These are phyloP conservation scores for Lucinisca nassula DNA, from an alignment of 2,888 invertebrate genomes.

Conservation along the genomic window DNA sequence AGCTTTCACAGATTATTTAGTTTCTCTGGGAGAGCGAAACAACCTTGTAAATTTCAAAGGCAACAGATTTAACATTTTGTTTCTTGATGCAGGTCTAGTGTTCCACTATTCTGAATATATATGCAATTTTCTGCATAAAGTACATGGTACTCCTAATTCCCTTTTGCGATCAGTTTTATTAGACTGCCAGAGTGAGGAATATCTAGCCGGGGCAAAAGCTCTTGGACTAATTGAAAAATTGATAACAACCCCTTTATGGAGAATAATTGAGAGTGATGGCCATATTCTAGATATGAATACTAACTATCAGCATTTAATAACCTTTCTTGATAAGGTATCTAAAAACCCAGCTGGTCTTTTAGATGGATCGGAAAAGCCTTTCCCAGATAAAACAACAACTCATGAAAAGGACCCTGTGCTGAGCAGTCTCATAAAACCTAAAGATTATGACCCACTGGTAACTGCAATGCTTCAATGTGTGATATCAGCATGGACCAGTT, in stretches of 20 bases:
- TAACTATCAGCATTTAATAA: background rate
- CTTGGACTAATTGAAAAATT: constrained; percentile 50
- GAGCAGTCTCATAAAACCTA: background rate
- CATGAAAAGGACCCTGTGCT: background rate
- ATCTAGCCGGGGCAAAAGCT: constrained; percentile 43
- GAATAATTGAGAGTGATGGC: constrained; percentile 22
- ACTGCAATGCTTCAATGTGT: background rate
- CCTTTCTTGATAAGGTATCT: background rate
- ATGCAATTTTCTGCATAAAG: constrained; percentile 13
- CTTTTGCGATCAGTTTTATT: constrained; percentile 16
- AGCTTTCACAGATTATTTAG: background rate
- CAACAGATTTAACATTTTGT: constrained; percentile 4
- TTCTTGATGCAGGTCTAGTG: constrained; percentile 25
- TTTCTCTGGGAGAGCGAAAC: background rate
- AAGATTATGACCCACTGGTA: background rate
- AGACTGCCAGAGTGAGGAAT: constrained; percentile 31
- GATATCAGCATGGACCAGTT: constrained; percentile 2
- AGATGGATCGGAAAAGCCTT: background rate
- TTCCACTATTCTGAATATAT: constrained; percentile 7
- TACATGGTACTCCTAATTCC: constrained; percentile 23
- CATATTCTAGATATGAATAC: constrained; percentile 35
- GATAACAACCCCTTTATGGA: constrained; percentile 44
- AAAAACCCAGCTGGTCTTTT: background rate
- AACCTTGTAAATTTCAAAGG: background rate
- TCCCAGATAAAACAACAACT: background rate